Percentiles rank a stretch among this genome's conserved stretches.
Conservation (phyloP, 1,140 invertebrate species). For the Ips typographus region DNA sequence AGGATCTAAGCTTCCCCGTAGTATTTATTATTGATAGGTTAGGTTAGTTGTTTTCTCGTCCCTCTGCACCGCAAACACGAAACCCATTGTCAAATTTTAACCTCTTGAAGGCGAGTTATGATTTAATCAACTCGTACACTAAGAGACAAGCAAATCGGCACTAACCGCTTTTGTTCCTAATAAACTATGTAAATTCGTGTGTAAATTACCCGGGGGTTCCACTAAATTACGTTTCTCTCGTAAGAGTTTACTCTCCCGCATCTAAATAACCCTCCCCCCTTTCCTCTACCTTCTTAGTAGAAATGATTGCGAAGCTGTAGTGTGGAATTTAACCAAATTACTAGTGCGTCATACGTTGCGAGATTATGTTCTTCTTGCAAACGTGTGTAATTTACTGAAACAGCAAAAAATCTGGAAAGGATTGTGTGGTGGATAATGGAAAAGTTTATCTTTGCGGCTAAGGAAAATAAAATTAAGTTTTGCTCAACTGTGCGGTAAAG, state of each 20-base stretch:
- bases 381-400: too few species aligned
- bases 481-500: too few species aligned
- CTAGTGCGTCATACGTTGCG: too few species aligned
- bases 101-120: slow-evolving; percentile 23
- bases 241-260: slow-evolving; percentile 5
- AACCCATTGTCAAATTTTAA: slow-evolving; percentile 19
- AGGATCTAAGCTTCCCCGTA: too few species aligned
- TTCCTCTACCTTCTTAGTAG: background rate
- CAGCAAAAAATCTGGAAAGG: too few species aligned
- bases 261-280: background rate
- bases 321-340: background rate
- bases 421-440: too few species aligned
- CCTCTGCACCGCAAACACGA: too few species aligned
- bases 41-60: too few species aligned
- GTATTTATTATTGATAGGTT: too few species aligned
- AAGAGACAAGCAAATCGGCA: slow-evolving; percentile 27
- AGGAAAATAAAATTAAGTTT: too few species aligned
- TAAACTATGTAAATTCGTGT: slow-evolving; percentile 34
- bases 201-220: slow-evolving; percentile 28
- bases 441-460: too few species aligned
- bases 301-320: background rate
- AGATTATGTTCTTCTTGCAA: too few species aligned
- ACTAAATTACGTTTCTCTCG: slow-evolving; percentile 29
- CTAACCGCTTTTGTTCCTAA: slow-evolving; percentile 27
- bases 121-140: slow-evolving; percentile 26